These are phyloP conservation scores for Brachionus angularis DNA, from an alignment of 1,140 invertebrate genomes.

Conservation along the genomic window DNA sequence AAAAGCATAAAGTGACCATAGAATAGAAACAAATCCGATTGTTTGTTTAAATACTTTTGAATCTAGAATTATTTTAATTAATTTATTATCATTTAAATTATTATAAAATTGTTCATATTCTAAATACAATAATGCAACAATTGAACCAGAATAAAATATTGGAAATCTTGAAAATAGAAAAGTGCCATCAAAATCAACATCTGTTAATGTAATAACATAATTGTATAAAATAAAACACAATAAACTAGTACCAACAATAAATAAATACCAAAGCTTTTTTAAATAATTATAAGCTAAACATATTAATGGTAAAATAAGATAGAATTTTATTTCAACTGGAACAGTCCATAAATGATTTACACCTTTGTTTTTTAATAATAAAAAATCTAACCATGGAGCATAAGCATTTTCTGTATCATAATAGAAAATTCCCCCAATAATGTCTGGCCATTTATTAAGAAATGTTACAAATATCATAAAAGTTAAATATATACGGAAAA, in stretches of 20 bases:
- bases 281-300: neutral
- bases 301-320: neutral
- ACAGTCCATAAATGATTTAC: neutral
- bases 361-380: neutral
- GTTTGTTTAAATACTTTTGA: no score
- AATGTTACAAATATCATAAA: neutral
- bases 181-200: neutral
- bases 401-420: neutral
- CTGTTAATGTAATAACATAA: neutral
- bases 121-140: neutral
- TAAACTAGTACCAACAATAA: neutral
- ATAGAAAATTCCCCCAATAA: neutral
- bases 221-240: neutral
- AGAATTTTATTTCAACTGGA: neutral
- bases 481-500: neutral
- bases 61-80: neutral
- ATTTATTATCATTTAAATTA: neutral
- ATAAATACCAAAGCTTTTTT: neutral
- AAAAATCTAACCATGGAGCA: neutral
- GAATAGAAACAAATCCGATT: neutral
- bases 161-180: neutral
- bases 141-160: neutral
- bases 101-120: neutral
- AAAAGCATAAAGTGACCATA: neutral
- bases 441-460: neutral